Evolutionary conservation across 2,113 vertebrate species (phyloP).

Genomic region (human): GRCh38 chr21:25304001-25304500

Average conservation of each 20-base stretch:
- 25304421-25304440: background rate
- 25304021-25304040: background rate
- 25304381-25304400: background rate
- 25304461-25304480: background rate
- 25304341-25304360: background rate
- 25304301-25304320: background rate
- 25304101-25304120: background rate
- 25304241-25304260: constrained; percentile 46
- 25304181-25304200: background rate
- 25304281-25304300: background rate
- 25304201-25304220: constrained; percentile 23
- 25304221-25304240: background rate
- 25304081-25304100: background rate
- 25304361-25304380: background rate
- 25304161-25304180: background rate
- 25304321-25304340: background rate
- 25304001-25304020: background rate
- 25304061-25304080: background rate
- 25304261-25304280: background rate
- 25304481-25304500: background rate
- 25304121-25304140: background rate
- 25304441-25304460: background rate
- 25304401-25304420: background rate
- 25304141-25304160: constrained; percentile 9
- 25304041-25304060: background rate